These are phyloP conservation scores for Drosophila anomalipes DNA, from an alignment of 2,888 invertebrate species.

Conservation along the genomic window DNA sequence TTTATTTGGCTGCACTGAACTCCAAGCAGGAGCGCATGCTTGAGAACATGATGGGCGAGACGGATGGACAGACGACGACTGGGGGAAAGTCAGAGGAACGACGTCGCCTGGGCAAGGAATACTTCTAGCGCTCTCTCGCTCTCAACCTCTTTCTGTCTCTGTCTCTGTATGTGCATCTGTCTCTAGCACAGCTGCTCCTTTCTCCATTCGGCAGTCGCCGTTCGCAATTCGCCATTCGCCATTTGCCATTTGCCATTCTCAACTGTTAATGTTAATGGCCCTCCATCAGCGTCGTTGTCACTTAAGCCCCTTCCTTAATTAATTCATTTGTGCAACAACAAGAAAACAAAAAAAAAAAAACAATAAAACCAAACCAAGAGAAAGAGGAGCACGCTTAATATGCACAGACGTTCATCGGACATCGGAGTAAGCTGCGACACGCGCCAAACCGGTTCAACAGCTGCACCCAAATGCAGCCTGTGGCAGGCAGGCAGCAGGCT, in stretches of 20 bases:
- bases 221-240: not conserved
- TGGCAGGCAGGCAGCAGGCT: conserved; percentile 3
- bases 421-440: conserved; percentile 47
- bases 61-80: conserved; percentile 91
- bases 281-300: conserved; percentile 48
- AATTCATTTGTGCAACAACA: conserved; percentile 66
- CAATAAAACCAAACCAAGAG: conserved; percentile 17
- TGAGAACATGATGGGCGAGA: conserved; percentile 96
- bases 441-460: conserved; percentile 76
- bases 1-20: conserved; percentile 95
- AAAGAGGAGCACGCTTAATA: conserved; percentile 25
- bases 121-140: conserved; percentile 45
- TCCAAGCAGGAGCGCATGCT: conserved; percentile 93
- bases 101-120: conserved; percentile 58
- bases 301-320: conserved; percentile 63
- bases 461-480: conserved; percentile 70
- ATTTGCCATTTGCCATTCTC: conserved; percentile 1
- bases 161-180: not conserved
- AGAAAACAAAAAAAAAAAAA: conserved; percentile 10
- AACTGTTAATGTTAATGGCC: conserved; percentile 52
- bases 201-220: not conserved
- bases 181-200: conserved; percentile 27
- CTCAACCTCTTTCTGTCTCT: not conserved
- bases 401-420: conserved; percentile 14
- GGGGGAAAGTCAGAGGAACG: conserved; percentile 77